Conservation (phyloP, 2,888 invertebrate genomes). For the Thereva nobilitata region DNA sequence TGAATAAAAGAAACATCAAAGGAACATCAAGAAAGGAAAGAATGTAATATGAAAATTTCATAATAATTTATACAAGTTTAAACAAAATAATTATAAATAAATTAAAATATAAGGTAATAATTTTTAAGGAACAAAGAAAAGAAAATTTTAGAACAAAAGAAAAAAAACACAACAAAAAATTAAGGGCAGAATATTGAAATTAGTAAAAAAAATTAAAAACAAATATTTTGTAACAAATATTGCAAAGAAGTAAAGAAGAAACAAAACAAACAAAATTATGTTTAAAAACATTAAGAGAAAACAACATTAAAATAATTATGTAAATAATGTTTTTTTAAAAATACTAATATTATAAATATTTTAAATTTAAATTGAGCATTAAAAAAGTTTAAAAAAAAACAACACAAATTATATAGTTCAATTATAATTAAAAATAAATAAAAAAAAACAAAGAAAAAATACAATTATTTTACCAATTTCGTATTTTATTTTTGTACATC, state of each 20-base stretch:
- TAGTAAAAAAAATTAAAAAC: conserved; percentile 30
- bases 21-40: background rate
- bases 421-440: conserved; percentile 10
- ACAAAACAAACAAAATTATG: background rate
- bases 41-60: conserved; percentile 8
- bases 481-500: conserved; percentile 34
- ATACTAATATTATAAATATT: no score
- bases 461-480: conserved; percentile 28
- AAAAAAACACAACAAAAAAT: no score
- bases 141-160: conserved; percentile 26
- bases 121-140: conserved; percentile 9
- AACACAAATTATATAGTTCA: conserved; percentile 34
- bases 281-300: conserved; percentile 2
- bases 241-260: background rate
- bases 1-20: no score
- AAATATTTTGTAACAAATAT: background rate
- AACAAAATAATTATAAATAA: conserved; percentile 7
- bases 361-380: no score
- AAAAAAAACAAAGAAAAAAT: no score
- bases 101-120: conserved; percentile 10
- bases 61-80: conserved; percentile 20
- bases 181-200: conserved; percentile 1
- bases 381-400: background rate
- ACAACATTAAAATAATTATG: conserved; percentile 11
- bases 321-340: conserved; percentile 1